A percentile compares a stretch with the other conserved stretches of the same genome.
phyloP scores from a whole-genome alignment of 2,888 invertebrate species.

The Cecidostiba fungosa region DNA sequence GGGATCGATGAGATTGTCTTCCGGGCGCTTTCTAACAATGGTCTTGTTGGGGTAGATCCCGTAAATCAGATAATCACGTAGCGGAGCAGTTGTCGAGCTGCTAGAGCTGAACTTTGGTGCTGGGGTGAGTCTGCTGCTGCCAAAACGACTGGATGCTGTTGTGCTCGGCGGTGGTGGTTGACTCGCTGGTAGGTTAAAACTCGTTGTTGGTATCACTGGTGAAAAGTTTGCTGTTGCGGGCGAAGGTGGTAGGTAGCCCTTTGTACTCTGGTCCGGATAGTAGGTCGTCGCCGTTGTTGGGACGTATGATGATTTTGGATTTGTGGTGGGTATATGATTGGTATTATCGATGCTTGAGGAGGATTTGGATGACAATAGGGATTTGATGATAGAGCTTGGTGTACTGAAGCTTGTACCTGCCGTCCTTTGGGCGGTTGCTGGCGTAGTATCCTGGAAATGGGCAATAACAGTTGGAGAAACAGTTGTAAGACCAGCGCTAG shows the following conservation, averaged over 20 bases:
- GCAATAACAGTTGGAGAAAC: slow-evolving; percentile 76
- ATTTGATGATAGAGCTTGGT: slow-evolving; percentile 45
- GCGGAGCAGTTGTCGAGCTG: slow-evolving; percentile 78
- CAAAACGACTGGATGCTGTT: slow-evolving; percentile 73
- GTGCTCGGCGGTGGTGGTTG: slow-evolving; percentile 70
- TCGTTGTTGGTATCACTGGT: slow-evolving; percentile 78
- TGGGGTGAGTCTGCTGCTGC: slow-evolving; percentile 72
- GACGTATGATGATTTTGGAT: slow-evolving; percentile 45
- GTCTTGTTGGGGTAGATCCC: slow-evolving; percentile 90
- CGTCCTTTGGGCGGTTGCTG: slow-evolving; percentile 79
- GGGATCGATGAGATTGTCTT: slow-evolving; percentile 85
- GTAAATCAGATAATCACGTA: slow-evolving; percentile 88
- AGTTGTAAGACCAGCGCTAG: slow-evolving; percentile 68
- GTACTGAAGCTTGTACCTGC: slow-evolving; percentile 71
- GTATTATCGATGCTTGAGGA: slow-evolving; percentile 62
- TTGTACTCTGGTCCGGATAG: slow-evolving; percentile 29
- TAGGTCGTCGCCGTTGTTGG: slow-evolving; percentile 43
- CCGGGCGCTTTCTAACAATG: slow-evolving; percentile 88
- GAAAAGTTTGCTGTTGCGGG: slow-evolving; percentile 76
- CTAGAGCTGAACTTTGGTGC: slow-evolving; percentile 74
- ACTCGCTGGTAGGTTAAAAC: slow-evolving; percentile 73
- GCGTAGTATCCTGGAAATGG: slow-evolving; percentile 78
- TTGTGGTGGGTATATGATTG: slow-evolving; percentile 41
- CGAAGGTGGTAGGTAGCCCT: slow-evolving; percentile 5
- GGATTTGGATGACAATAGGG: slow-evolving; percentile 60